Base-by-base conservation (phyloP, 2,113 vertebrate species). In the Festucalex cinctus region DNA sequence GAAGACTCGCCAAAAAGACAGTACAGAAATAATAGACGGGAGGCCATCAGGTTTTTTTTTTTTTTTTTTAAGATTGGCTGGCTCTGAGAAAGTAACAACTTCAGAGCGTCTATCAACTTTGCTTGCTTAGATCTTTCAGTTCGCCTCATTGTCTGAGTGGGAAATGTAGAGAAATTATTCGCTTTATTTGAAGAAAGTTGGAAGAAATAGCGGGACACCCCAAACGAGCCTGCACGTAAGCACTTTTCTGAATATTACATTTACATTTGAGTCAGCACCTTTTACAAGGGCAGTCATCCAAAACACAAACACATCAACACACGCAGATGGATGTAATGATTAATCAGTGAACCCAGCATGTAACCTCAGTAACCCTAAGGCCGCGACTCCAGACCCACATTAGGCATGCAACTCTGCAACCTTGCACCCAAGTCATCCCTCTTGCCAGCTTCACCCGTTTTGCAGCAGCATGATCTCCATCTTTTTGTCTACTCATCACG, bases 331-430 rank as follows among this genome's bases (percentile, higher is more conserved):
- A n/a, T 76, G 60, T 68, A 80, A 87, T 77, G 75, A 86, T 90
- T 84, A 86, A 88, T 87, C 48, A 49, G 63, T 69, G 57, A 66
- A 81, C 57, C 74, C 69, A 63, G 74, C 63, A 70, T 75, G 76
- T 81, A 78, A 85, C 84, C 76, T 69, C 56, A 60, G 75, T 71
- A 74, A 80, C 80, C 80, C 59, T 70, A 76, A 69, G 72, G 63
- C 65, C 67, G 66, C 17, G 13, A 56, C 67, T 63, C 62, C 60
- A 66, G 36, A 60, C 56, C 28, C 36, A 66, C 75, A 87, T 89
- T 86, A 81, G 66, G 58, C 73, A 89, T 86, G 77, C 89, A 82
- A 74, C 58, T 69, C 76, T 74, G 75, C 71, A 83, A 71, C 81
- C 71, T 79, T 83, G 65, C 71, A 74, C 76, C 77, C 68, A 63